Conservation (phyloP, 1,140 invertebrate genomes). For the Schlechtendalia chinensis region DNA sequence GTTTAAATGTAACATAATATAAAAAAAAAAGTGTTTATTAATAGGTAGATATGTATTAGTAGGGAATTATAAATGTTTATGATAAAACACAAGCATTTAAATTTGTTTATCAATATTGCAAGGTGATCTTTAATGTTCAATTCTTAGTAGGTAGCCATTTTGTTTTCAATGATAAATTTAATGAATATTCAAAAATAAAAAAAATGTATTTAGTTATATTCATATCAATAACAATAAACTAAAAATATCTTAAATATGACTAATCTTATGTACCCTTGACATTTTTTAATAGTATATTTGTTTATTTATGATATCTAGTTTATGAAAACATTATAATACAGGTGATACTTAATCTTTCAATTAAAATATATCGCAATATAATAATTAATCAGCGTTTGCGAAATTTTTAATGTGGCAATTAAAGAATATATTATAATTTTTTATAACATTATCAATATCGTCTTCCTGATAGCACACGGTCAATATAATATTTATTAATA, state of each 20-base stretch:
- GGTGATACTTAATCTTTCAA: too few species aligned
- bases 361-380: too few species aligned
- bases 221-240: neutral
- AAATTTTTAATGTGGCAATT: too few species aligned
- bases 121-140: constrained; percentile 14
- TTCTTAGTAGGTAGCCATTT: constrained; percentile 8
- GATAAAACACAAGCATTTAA: constrained; percentile 5
- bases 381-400: too few species aligned
- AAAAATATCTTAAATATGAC: neutral
- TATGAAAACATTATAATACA: too few species aligned
- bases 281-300: too few species aligned
- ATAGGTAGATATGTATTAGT: neutral
- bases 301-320: too few species aligned
- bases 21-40: constrained; percentile 18
- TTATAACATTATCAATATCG: too few species aligned
- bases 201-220: neutral
- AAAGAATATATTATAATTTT: too few species aligned
- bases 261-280: too few species aligned
- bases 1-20: neutral
- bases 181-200: constrained; percentile 19
- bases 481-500: too few species aligned
- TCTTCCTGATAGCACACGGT: too few species aligned
- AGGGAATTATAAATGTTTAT: neutral
- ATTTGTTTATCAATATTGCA: constrained; percentile 27
- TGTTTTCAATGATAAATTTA: neutral